Conservation (phyloP, 92 coral and sea anemone species). For the Bergia sp. region DNA sequence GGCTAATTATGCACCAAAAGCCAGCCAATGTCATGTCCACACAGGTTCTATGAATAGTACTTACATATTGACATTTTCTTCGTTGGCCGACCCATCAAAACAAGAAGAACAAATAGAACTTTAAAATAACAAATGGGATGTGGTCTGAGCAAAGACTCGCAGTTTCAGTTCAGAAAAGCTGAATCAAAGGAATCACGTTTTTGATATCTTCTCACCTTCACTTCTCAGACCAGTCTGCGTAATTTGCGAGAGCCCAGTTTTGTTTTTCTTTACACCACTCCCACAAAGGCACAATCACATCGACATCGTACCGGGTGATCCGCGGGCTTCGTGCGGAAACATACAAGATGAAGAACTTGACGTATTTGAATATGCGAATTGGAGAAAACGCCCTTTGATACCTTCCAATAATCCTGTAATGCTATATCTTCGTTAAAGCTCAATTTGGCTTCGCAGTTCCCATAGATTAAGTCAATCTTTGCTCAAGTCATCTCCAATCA, state of each 20-base stretch:
- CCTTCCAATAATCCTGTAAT: background rate
- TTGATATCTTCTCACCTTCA: conserved; percentile 22
- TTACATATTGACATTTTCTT: conserved; percentile 3
- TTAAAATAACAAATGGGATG: background rate
- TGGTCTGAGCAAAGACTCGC: background rate
- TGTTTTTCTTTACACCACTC: conserved; percentile 37
- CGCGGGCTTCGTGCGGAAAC: background rate
- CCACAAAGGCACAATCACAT: conserved; percentile 1
- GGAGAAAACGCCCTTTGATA: background rate
- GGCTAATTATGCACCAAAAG: conserved; percentile 2
- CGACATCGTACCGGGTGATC: background rate
- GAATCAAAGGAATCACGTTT: background rate
- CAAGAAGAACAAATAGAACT: background rate
- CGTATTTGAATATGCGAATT: background rate
- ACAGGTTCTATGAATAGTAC: background rate
- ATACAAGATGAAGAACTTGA: background rate
- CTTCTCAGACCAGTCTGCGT: conserved; percentile 31
- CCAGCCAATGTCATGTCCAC: conserved; percentile 6
- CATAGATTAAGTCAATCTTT: background rate
- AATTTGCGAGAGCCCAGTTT: background rate
- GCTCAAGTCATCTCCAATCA: background rate
- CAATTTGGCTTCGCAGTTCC: background rate
- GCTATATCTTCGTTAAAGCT: background rate
- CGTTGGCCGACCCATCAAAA: conserved; percentile 18
- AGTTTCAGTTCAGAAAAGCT: conserved; percentile 20